These are phyloP conservation scores for Florisuga fusca DNA, from an alignment of 2,797 vertebrate genomes.

Conservation along the genomic window DNA sequence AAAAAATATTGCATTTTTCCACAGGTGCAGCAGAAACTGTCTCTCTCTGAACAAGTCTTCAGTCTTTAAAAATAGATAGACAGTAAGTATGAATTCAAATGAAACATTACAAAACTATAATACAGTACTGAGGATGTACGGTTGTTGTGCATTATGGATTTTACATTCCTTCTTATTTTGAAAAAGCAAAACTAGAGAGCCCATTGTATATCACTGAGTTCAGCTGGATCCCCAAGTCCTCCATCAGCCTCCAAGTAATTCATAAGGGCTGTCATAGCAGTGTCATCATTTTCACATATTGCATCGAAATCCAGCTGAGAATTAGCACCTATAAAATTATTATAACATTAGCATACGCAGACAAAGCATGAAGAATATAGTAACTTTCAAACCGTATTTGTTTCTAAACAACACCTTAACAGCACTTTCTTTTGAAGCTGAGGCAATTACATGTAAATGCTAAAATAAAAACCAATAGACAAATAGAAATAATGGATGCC, in stretches of 20 bases:
- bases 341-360: background rate
- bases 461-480: background rate
- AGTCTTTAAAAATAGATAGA: conserved; percentile 60
- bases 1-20: conserved; percentile 62
- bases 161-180: background rate
- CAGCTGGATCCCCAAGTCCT: conserved; percentile 85
- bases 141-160: conserved; percentile 38
- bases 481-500: background rate
- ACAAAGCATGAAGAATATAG: background rate
- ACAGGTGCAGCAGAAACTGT: conserved; percentile 42
- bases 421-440: background rate
- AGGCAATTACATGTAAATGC: background rate
- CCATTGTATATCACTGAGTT: conserved; percentile 91
- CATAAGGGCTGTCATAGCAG: conserved; percentile 92
- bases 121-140: conserved; percentile 70
- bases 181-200: conserved; percentile 81
- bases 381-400: background rate
- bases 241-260: conserved; percentile 93
- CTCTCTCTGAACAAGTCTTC: conserved; percentile 51
- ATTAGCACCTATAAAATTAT: conserved; percentile 78
- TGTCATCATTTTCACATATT: conserved; percentile 87
- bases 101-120: conserved; percentile 1
- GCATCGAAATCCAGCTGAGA: conserved; percentile 89
- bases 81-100: conserved; percentile 28
- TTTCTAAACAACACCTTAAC: background rate